Base-by-base conservation (phyloP, 2,888 invertebrate genomes). In the Callyntrura sp. region DNA sequence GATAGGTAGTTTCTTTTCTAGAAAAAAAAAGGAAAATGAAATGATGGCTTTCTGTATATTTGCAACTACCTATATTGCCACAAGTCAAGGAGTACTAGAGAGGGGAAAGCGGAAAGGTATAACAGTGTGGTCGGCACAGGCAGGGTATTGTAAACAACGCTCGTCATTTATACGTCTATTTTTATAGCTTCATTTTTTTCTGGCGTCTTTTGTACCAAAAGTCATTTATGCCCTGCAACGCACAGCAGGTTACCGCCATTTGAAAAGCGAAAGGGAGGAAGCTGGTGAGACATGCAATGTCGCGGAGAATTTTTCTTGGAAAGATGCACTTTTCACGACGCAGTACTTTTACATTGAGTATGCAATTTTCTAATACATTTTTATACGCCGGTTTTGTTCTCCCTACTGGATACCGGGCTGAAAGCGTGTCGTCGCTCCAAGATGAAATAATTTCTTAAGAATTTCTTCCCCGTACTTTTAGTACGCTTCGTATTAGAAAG, bases 171-270 rank as follows among this genome's bases (percentile, higher is more conserved):
- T 73, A 20, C 17, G 68, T 68, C 9, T 48, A 70, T 79, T 79
- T 62, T 35, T 70, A 55, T 70, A n/a, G 11, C 57, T 57, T 55
- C 23, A 35, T 55, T 57, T 43, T 85, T 68, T 51, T 51, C 65
- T 85, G 43, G 12, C 55, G 51, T 60, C 55, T 79, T 79, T 65
- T 45, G 48, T 51, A 70, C 43, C 25, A 82, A 88, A 62, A 88
- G 83, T 88, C 83, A 83, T 88, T 83, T 83, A 60, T 88, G 82
- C 76, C 83, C 70, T 88, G 62, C 83, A 88, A 57, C 60, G 79
- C 88, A 83, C 88, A 88, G 83, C 88, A 78, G 76, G 88, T 9
- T n/a, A 65, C 65, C 76, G 20, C 57, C 88, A 60, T 82, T 82
- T 82, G 3, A 20, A 82, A 68, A 57, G n/a, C 35, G 60, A 73